A percentile compares a stretch with the other conserved stretches of the same genome.
Conservation (phyloP, 2,888 invertebrate species). For the Meiosimyza platycephala region DNA sequence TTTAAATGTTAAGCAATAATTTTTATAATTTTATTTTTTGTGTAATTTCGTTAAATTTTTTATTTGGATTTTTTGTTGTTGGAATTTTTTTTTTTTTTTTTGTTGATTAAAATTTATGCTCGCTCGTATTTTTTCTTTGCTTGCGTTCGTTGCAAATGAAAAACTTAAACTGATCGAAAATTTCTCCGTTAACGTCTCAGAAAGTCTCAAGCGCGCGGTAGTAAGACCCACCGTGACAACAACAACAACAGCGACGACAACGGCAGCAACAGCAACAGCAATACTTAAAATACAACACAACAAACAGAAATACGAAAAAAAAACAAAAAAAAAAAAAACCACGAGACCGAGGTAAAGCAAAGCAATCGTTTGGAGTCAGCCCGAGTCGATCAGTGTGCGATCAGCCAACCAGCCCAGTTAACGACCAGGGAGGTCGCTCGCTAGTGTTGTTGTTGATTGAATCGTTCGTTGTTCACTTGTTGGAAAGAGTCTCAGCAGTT, state of each 20-base stretch:
- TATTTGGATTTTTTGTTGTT: slow-evolving; percentile 10
- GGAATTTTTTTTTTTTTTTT: slow-evolving; percentile 11
- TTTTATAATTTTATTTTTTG: slow-evolving; percentile 28
- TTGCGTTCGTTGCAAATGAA: slow-evolving; percentile 64
- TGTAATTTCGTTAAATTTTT: slow-evolving; percentile 36
- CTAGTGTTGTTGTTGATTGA: too few relatives aligned
- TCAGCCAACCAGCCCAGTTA: too few relatives aligned
- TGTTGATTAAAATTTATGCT: slow-evolving; percentile 23
- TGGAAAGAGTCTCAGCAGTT: too few relatives aligned
- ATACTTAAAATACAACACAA: slow-evolving; percentile 33
- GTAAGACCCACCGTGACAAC: slow-evolving; percentile 28
- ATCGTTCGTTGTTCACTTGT: too few relatives aligned
- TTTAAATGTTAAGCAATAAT: too few relatives aligned
- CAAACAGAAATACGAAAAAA: slow-evolving; percentile 41
- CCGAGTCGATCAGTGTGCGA: too few relatives aligned
- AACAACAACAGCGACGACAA: slow-evolving; percentile 41
- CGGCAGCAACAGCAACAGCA: slow-evolving; percentile 30
- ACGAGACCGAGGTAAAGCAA: too few relatives aligned
- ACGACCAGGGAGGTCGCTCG: too few relatives aligned
- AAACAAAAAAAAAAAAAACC: not conserved
- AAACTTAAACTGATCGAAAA: slow-evolving; percentile 67
- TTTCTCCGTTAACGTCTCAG: slow-evolving; percentile 62
- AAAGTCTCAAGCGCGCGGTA: slow-evolving; percentile 47
- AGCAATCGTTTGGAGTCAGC: too few relatives aligned
- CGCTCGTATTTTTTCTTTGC: slow-evolving; percentile 47